Percentiles rank a stretch among this genome's conserved stretches.
Conservation (phyloP, 1,140 invertebrate species). For the Lepidurus arcticus region DNA sequence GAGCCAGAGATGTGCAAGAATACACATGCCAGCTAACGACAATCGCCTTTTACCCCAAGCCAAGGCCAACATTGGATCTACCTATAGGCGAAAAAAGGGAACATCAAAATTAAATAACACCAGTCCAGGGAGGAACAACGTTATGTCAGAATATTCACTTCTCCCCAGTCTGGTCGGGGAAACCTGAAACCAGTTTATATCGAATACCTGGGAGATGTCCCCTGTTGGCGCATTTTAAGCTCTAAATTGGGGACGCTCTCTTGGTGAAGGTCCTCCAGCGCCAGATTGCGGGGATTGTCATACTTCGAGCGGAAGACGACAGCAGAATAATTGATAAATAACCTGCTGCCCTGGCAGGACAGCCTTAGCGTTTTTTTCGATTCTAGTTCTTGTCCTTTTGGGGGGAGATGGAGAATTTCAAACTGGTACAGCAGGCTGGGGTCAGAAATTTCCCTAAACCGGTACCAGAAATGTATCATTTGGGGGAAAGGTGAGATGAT, state of each 20-base stretch:
- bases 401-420: too few species aligned
- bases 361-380: too few species aligned
- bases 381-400: too few species aligned
- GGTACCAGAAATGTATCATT: too few species aligned
- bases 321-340: conserved; percentile 4
- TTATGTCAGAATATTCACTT: too few species aligned
- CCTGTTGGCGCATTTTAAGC: background rate
- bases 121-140: too few species aligned
- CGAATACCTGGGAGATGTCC: conserved; percentile 4
- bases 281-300: background rate
- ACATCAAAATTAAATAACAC: background rate
- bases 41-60: background rate
- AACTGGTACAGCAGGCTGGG: too few species aligned
- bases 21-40: background rate
- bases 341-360: background rate
- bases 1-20: background rate
- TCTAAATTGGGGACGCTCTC: background rate
- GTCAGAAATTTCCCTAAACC: too few species aligned
- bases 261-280: background rate
- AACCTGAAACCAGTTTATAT: background rate
- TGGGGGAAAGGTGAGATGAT: too few species aligned
- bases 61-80: background rate
- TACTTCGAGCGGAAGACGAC: background rate
- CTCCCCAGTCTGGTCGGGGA: too few species aligned
- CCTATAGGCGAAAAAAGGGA: background rate